phyloP scores from a whole-genome alignment of 2,888 invertebrate genomes.

The Trachelus iudaicus region DNA sequence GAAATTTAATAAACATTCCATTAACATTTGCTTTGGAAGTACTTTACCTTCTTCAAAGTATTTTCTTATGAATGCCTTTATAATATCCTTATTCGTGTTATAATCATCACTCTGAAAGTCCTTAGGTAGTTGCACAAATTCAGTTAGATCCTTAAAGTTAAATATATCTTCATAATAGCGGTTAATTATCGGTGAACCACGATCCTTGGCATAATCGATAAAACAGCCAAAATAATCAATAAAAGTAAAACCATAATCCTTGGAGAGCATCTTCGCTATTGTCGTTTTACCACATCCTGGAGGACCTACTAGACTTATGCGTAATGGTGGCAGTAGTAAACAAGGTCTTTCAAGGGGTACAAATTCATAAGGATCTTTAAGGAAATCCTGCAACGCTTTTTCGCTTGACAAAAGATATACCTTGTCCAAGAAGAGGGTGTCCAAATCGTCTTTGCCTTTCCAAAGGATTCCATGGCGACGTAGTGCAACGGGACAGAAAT shows the following conservation, averaged over 20 bases:
- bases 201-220: slow-evolving; percentile 30
- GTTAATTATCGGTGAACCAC: slow-evolving; percentile 10
- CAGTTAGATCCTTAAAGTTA: background rate
- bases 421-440: slow-evolving; percentile 68
- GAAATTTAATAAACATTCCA: slow-evolving; percentile 65
- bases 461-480: slow-evolving; percentile 69
- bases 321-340: slow-evolving; percentile 66
- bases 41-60: slow-evolving; percentile 68
- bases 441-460: slow-evolving; percentile 72
- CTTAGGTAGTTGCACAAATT: slow-evolving; percentile 29
- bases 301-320: slow-evolving; percentile 72
- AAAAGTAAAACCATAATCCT: slow-evolving; percentile 70
- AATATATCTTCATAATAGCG: slow-evolving; percentile 14
- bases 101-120: slow-evolving; percentile 29
- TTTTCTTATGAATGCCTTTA: slow-evolving; percentile 61
- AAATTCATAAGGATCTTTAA: slow-evolving; percentile 68
- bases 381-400: slow-evolving; percentile 67
- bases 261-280: slow-evolving; percentile 67
- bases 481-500: slow-evolving; percentile 74
- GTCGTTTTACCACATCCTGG: slow-evolving; percentile 70
- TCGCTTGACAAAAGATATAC: slow-evolving; percentile 69
- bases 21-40: slow-evolving; percentile 66
- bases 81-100: slow-evolving; percentile 22
- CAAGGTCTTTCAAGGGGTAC: slow-evolving; percentile 65
- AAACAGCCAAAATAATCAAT: slow-evolving; percentile 65